Percentiles rank a stretch among this genome's conserved stretches.
Evolutionary conservation across 2,113 vertebrate species (phyloP).

Genomic region (Typhlomys cinereus): DNA sequence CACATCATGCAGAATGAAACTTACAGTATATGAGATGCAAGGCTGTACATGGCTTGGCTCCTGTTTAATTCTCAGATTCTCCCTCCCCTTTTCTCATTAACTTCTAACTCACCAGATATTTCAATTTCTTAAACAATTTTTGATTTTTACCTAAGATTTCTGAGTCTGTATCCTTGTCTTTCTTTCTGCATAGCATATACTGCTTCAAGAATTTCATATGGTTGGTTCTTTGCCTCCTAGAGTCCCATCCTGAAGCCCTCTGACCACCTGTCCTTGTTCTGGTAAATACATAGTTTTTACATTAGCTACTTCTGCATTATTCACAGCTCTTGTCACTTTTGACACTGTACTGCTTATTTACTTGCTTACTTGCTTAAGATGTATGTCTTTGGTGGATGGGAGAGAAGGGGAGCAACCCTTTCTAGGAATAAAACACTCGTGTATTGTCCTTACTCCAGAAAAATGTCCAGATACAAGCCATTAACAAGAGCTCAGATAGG

Average conservation of each 20-base stretch:
- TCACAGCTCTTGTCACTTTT: neutral
- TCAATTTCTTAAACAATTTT: neutral
- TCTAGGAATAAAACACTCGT: no score
- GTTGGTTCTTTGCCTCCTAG: neutral
- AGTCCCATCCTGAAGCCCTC: neutral
- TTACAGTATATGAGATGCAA: neutral
- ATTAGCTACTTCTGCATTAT: slow-evolving; percentile 19
- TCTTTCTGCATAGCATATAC: neutral
- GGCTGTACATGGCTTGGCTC: rapidly evolving
- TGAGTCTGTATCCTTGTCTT: neutral
- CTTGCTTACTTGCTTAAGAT: neutral
- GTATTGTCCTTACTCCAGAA: no score
- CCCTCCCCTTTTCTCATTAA: neutral
- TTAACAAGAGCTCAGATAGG: no score
- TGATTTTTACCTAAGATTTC: neutral
- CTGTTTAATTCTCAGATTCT: neutral
- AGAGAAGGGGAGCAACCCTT: no score
- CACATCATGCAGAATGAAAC: neutral
- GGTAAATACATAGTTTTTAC: neutral
- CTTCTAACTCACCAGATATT: neutral
- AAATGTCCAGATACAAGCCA: no score
- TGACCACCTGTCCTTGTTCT: neutral
- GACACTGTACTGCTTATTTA: neutral
- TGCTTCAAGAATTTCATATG: neutral
- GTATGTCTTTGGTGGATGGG: no score